Base-by-base conservation (phyloP, 2,797 vertebrate genomes). In the Momotus momota region DNA sequence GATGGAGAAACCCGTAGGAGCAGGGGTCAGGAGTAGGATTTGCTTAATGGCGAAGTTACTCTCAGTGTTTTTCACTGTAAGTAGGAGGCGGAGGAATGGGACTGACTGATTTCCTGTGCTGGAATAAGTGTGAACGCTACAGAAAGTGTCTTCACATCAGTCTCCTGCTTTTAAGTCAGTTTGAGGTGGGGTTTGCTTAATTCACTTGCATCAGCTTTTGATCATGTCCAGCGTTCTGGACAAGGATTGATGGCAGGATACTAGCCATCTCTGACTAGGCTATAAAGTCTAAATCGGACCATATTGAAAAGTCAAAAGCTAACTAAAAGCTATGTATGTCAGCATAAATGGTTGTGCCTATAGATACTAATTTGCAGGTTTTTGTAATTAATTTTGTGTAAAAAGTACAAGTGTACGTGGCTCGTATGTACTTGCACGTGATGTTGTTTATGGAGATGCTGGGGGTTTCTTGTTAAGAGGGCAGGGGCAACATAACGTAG, bases 21-120 rank as follows among this genome's bases (percentile, higher is more conserved):
- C 93, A 78, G 77, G 89, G 91, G 43, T 66, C 22, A 89, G 85
- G 91, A 94, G 91, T 81, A 93, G 88, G 88, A 81, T 96, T 95
- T 94, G 52, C 89, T 77, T 87, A 13, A 77, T 73, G 57, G 48
- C 87, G 25, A 92, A 82, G 87, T 66, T 80, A 54, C 67, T 89
- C n/a, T 70, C 46, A 11, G 29, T 85, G 67, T 85, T 93, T 75
- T 81, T 74, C 84, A 29, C 74, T 77, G 46, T 66, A 71, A 74
- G 91, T 92, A 77, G 90, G 86, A 95, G 78, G 67, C 60, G 20
- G 15, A 84, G 57, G 81, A 91, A 70, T 88, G 90, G 74, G 48
- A 82, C 74, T 73, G 67, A 51, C 52, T 86, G 93, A 43, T 60
- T 86, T 89, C 79, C 89, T 94, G 87, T 60, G 72, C 78, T 60